phyloP scores from a whole-genome alignment of 2,113 vertebrate genomes.

The Caracal caracal region DNA sequence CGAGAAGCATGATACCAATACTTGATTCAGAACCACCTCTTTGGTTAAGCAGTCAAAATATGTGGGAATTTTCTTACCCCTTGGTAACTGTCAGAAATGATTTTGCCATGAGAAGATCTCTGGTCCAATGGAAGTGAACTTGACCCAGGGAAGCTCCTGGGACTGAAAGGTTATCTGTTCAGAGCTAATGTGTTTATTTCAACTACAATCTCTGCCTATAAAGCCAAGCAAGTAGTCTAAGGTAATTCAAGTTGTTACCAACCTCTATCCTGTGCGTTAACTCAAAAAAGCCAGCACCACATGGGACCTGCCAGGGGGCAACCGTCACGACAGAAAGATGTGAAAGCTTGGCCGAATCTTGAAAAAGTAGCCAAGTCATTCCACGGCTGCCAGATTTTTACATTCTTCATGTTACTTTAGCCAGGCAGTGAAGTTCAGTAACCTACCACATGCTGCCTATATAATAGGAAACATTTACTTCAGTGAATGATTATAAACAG shows the following conservation, averaged over 20 bases:
- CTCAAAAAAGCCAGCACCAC: neutral
- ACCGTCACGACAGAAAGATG: neutral
- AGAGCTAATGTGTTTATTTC: neutral
- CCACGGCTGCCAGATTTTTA: slow-evolving; percentile 3
- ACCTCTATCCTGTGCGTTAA: neutral
- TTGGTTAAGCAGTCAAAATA: neutral
- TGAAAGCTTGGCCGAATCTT: fast-evolving
- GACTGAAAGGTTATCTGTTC: neutral
- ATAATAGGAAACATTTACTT: slow-evolving; percentile 74
- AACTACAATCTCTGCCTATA: neutral
- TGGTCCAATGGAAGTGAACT: neutral
- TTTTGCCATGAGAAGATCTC: neutral
- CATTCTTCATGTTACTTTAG: neutral
- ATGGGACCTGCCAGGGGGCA: neutral
- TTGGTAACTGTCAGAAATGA: neutral
- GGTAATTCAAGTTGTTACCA: neutral
- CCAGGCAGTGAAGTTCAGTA: slow-evolving; percentile 51
- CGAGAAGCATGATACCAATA: neutral
- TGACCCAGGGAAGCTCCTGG: neutral
- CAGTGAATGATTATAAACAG: slow-evolving; percentile 78
- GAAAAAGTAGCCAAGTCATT: neutral
- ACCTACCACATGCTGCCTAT: slow-evolving; percentile 33
- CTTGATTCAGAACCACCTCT: neutral
- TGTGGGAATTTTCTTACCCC: neutral
- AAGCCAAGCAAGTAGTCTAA: neutral